phyloP scores from a whole-genome alignment of 1,140 invertebrate species.

The Apis florea region DNA sequence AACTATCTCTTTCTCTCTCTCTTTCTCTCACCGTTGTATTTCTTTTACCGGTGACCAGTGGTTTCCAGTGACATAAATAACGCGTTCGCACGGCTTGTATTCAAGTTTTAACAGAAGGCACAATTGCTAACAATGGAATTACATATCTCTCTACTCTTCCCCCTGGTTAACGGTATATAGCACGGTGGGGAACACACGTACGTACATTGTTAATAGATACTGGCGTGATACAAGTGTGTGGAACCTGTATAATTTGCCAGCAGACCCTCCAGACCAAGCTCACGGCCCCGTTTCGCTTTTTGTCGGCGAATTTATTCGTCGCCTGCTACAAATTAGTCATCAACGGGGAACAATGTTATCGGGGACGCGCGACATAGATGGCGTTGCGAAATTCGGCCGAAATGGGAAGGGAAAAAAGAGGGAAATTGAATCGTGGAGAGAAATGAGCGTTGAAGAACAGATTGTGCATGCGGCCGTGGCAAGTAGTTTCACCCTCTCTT shows the following conservation, averaged over 20 bases:
- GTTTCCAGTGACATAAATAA: constrained; percentile 50
- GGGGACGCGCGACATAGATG: constrained; percentile 3
- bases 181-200: constrained; percentile 53
- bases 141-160: constrained; percentile 55
- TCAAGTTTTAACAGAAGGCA: constrained; percentile 64
- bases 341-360: constrained; percentile 38
- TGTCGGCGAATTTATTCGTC: constrained; percentile 38
- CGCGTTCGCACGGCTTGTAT: constrained; percentile 34
- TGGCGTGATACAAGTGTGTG: not conserved
- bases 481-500: not conserved
- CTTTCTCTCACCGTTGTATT: not conserved
- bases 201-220: constrained; percentile 67
- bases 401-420: not conserved
- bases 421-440: constrained; percentile 25
- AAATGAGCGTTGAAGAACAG: constrained; percentile 5
- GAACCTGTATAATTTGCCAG: constrained; percentile 40
- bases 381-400: constrained; percentile 3
- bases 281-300: constrained; percentile 31
- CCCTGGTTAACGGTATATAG: constrained; percentile 51
- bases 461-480: not conserved
- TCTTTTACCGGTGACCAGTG: not conserved
- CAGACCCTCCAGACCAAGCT: not conserved
- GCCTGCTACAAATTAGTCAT: constrained; percentile 41
- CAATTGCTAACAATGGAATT: constrained; percentile 67
- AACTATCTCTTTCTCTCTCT: not conserved